phyloP scores from a whole-genome alignment of 2,797 vertebrate genomes.

The Lacerta bilineata region DNA sequence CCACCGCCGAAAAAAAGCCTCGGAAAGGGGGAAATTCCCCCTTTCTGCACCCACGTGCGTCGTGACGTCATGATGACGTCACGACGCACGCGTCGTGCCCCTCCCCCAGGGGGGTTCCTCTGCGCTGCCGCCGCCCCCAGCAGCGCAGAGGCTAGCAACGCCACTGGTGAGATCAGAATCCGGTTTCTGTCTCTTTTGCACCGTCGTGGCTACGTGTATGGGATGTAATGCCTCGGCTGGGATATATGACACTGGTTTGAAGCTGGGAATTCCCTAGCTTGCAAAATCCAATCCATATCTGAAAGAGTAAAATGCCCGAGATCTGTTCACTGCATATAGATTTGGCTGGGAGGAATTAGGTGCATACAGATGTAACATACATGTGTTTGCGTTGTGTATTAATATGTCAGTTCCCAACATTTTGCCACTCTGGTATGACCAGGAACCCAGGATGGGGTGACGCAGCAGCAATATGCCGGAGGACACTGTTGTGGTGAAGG shows the following conservation, averaged over 20 bases:
- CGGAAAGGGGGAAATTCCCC: too few species aligned
- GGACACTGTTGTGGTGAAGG: neutral
- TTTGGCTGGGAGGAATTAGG: neutral
- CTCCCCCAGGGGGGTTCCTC: too few species aligned
- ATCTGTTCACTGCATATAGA: neutral
- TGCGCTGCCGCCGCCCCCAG: too few species aligned
- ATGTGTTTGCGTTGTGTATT: neutral
- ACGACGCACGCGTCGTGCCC: too few species aligned
- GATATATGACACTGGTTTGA: neutral
- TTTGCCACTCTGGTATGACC: neutral
- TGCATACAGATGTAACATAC: neutral
- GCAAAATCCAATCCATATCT: neutral
- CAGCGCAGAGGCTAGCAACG: too few species aligned
- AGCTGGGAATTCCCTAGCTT: neutral
- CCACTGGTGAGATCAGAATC: constrained; percentile 36
- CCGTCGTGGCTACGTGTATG: neutral
- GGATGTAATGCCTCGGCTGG: neutral
- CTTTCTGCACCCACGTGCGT: too few species aligned
- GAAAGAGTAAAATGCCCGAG: neutral
- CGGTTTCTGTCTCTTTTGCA: neutral
- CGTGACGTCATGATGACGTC: too few species aligned
- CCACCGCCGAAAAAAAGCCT: too few species aligned
- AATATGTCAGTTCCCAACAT: too few species aligned
- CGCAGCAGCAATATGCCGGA: neutral
- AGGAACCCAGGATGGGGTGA: neutral